Percentiles rank a stretch among this genome's conserved stretches.
Evolutionary conservation across 1,140 invertebrate species (phyloP).

Genomic region (Drosophila persimilis): DNA sequence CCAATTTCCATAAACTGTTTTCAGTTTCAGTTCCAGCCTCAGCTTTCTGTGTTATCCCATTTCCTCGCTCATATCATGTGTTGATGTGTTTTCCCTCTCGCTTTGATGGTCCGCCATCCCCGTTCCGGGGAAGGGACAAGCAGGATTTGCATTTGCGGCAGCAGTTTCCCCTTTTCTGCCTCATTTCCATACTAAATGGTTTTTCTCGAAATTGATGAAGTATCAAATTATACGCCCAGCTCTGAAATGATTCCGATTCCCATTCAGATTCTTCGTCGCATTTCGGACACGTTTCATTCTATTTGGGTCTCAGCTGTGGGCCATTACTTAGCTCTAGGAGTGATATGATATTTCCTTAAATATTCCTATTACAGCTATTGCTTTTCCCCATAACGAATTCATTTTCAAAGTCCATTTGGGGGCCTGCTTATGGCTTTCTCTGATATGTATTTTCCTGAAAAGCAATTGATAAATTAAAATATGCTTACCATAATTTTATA

Average conservation of each 20-base stretch:
- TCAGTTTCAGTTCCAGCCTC: constrained; percentile 25
- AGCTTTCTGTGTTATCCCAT: neutral
- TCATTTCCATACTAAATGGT: constrained; percentile 78
- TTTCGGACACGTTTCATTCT: constrained; percentile 61
- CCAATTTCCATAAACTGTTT: no score
- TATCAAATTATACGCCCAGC: constrained; percentile 63
- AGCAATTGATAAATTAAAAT: no score
- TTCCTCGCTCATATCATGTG: constrained; percentile 31
- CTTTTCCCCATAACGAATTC: constrained; percentile 30
- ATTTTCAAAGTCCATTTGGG: constrained; percentile 26
- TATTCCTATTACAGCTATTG: neutral
- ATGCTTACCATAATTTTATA: no score
- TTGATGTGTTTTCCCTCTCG: constrained; percentile 23
- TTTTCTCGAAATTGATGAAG: constrained; percentile 65
- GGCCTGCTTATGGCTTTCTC: constrained; percentile 16
- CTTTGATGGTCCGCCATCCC: constrained; percentile 23
- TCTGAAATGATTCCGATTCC: constrained; percentile 37
- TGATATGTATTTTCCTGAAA: no score
- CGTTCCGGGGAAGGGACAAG: neutral
- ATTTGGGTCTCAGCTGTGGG: constrained; percentile 33
- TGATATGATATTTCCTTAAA: constrained; percentile 15
- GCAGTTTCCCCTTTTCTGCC: constrained; percentile 21
- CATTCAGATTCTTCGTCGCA: constrained; percentile 37
- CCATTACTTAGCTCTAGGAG: neutral
- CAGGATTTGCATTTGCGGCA: constrained; percentile 36